Evolutionary conservation across 2,113 vertebrate genomes (phyloP), one percentile per base, ranked within the genome.

Genomic region (Melanotaenia duboulayi): DNA sequence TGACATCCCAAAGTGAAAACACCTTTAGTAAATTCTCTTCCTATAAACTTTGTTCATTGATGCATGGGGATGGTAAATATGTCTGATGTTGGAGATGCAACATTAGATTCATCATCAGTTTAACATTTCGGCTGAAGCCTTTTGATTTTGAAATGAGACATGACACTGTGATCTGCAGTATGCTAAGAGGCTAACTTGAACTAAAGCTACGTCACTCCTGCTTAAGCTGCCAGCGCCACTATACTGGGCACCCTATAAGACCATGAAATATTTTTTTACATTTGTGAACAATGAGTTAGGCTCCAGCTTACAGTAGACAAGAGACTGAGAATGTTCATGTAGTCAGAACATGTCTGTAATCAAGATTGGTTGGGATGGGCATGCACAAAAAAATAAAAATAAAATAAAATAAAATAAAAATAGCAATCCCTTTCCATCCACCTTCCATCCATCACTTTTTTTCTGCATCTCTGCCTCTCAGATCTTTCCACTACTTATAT

Each of bases 241-340:
- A 78, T 76, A 83, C 66, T 44, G 63, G 68, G 54, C 85, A 73
- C 63, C 71, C 74, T 88, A 85, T 60, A 76, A 87, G 68, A 86
- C 76, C 65, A 80, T 71, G 80, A 84, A 71, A 66, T 60, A 17
- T 76, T 92, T 90, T 89, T 89, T 91, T 92, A 93, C 85, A 92
- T 87, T 77, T 85, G 81, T 75, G 83, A 87, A 76, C 74, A 57
- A 85, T 83, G 69, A 73, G 57, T 80, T 79, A 9, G 42, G 81
- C 79, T 87, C 77, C 80, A 75, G 69, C 65, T 65, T 73, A 76
- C 63, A 67, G 61, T 19, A 52, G 82, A 79, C 65, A 55, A 63
- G 74, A 86, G 77, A 74, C 74, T 58, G 56, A 72, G 56, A 82
- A 85, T 57, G 76, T 81, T 35, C 74, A 49, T 67, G 68, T 76